Conservation (phyloP, 2,113 vertebrate genomes). For the Nesogale talazaci region DNA sequence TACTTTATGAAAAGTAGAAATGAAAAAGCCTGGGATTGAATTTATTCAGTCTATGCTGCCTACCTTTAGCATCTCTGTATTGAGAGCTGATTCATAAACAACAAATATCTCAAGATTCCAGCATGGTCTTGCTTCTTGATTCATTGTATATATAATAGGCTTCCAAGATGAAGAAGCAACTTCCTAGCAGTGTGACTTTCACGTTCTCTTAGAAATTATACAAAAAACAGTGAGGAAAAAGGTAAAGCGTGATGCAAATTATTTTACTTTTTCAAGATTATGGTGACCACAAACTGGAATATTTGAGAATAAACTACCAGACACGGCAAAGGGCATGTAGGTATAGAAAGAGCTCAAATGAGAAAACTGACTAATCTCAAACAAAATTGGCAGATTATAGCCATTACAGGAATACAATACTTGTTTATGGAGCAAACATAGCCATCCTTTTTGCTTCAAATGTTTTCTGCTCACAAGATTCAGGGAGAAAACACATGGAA, state of each 20-base stretch:
- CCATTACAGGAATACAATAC: neutral
- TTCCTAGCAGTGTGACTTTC: neutral
- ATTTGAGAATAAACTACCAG: constrained; percentile 5
- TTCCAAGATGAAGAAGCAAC: neutral
- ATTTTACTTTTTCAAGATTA: neutral
- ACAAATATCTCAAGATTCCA: neutral
- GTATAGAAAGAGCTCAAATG: neutral
- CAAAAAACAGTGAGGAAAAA: neutral
- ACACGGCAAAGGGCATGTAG: neutral
- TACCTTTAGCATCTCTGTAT: neutral
- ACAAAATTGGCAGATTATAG: neutral
- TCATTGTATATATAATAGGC: neutral
- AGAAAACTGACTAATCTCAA: neutral
- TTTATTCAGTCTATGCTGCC: neutral
- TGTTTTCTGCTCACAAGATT: constrained; percentile 23
- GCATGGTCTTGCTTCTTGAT: neutral
- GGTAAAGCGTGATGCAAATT: neutral
- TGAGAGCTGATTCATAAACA: neutral
- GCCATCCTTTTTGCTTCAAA: neutral
- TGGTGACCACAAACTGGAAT: neutral
- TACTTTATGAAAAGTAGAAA: too few species aligned
- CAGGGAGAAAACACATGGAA: neutral
- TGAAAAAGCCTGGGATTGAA: neutral
- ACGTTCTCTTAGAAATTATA: constrained; percentile 6
- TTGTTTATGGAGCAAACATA: neutral